Base-by-base conservation (phyloP, 35 echinoderm and acorn worm species). In the Heliocidaris erythrogramma region DNA sequence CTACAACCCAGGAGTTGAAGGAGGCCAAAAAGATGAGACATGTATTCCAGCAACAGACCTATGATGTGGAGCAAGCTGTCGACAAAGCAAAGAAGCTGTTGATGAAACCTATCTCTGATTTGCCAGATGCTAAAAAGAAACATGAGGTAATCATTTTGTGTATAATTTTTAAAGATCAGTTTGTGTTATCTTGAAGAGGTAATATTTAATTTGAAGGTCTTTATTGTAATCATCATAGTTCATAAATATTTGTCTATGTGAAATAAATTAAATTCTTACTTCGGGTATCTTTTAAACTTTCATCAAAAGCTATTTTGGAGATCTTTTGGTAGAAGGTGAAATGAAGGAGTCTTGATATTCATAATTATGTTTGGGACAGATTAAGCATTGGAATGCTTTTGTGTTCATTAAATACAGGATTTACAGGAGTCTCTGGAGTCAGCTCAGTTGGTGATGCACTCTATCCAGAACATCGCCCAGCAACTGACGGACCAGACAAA, bases 401-500 rank as follows among this genome's bases (percentile, higher is more conserved):
- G 30, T 42, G 18, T n/a, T 78, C 65, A 89, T 2, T 27, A 47
- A 17, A 31, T n/a, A 32, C 32, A 94, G 59, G 32, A 94, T 60
- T 49, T 31, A 61, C 93, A 92, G 86, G 95, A 90, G 69, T 30
- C 59, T 90, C 59, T 92, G 86, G 47, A 94, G 47, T 13, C 61
- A 89, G 92, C 94, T 49, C 91, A 97, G 92, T 47, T 49, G 27
- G 21, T 91, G 10, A 48, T 99, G 65, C 95, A 95, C 17, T 31
- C 94, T 84, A 48, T 96, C 7, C 94, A 97, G 85, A 69, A 93
- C 56, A 86, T 95, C 65, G 95, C 96, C 87, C 92, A 99, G 48
- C 52, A 27, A 30, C 95, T 99, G 32, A 85, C 93, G 0, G 87
- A 97, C 59, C 95, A 99, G 92, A 97, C 98, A 16, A 78, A 94